These are phyloP conservation scores for Watsonalla binaria DNA, from an alignment of 2,888 invertebrate species.

Conservation along the genomic window DNA sequence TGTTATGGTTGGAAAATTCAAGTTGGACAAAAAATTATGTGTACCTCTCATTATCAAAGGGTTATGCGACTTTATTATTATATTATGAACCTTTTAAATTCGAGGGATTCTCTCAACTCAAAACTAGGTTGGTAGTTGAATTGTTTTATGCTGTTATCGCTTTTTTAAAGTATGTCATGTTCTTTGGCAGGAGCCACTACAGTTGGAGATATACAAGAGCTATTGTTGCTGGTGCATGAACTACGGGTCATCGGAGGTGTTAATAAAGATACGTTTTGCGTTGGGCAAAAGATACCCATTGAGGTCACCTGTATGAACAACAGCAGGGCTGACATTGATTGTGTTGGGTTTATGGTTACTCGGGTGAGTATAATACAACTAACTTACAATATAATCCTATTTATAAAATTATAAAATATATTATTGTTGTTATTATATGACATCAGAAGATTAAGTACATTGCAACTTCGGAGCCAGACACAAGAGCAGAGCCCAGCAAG, in stretches of 20 bases:
- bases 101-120: too few species aligned
- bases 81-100: too few species aligned
- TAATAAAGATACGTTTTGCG: background rate
- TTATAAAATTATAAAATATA: too few species aligned
- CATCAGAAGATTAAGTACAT: constrained; percentile 37
- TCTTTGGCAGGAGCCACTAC: background rate
- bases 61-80: background rate
- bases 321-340: background rate
- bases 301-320: background rate
- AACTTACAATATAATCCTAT: too few species aligned
- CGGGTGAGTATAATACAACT: too few species aligned
- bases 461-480: constrained; percentile 36
- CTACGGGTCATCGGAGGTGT: background rate
- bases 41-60: background rate
- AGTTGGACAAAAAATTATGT: background rate
- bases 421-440: background rate
- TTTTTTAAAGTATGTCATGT: background rate
- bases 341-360: background rate
- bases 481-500: constrained; percentile 24
- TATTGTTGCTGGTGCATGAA: background rate
- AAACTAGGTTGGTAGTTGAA: background rate
- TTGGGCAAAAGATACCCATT: background rate
- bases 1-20: background rate
- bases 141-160: background rate
- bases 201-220: background rate